Evolutionary conservation across 2,113 vertebrate species (phyloP).

Genomic region (Kobus ellipsiprymnus): DNA sequence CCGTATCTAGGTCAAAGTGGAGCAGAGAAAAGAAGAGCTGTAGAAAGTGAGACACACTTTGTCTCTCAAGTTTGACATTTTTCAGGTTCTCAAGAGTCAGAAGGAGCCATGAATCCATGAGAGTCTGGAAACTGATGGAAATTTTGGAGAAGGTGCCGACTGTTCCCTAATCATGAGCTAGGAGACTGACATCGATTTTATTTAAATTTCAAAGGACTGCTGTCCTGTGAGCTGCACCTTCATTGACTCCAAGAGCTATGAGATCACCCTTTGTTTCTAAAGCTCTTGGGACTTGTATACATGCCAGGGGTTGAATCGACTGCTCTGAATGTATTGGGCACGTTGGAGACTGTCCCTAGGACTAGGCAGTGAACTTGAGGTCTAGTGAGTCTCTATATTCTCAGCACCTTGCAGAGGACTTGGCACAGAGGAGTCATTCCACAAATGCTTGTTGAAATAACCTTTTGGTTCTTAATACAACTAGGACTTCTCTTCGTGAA

Average conservation of each 20-base stretch:
- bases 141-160: background rate
- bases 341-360: background rate
- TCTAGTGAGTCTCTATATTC: background rate
- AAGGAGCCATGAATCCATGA: background rate
- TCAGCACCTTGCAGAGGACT: background rate
- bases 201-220: background rate
- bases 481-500: background rate
- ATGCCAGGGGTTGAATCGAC: background rate
- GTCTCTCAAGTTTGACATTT: background rate
- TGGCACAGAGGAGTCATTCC: background rate
- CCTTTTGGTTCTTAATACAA: background rate
- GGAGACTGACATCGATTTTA: background rate
- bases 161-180: background rate
- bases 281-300: background rate
- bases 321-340: background rate
- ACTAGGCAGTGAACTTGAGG: background rate
- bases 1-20: background rate
- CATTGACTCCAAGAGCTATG: background rate
- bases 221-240: background rate
- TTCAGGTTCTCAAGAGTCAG: background rate
- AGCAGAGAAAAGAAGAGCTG: background rate
- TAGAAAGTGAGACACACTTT: rapidly evolving
- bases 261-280: background rate
- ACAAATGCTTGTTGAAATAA: background rate
- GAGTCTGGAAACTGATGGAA: background rate